Evolutionary conservation across 2,113 vertebrate species (phyloP), one percentile per base, ranked within the genome.

Genomic region (Suricata suricatta): DNA sequence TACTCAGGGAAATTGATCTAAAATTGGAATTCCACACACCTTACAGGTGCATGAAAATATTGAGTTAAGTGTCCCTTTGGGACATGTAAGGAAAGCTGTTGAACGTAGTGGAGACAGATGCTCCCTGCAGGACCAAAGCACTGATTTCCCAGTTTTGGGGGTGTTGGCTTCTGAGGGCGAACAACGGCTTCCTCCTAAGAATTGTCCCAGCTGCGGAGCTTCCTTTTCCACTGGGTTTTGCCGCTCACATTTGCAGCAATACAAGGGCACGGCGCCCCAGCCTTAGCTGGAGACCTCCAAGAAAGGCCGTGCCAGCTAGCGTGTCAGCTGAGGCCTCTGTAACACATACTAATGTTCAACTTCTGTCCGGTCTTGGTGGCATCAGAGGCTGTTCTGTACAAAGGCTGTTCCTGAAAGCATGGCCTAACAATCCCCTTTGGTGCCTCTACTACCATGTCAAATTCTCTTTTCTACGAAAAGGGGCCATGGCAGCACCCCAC

Each of bases 191-290:
- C 72, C 13, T 57, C 12, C 52, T 21, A 35, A 88, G 17, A 41
- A 13, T 15, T 74, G 4, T 44, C 3, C 23, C 76, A 25, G 8
- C 4, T 33, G 23, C 60, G n/a, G 57, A n/a, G 4, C 44, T 85
- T 77, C 44, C 44, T 54, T n/a, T 57, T 8, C 21, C 13, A 35
- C 38, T 21, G 8, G 29, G 1, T n/a, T 35, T 29, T 47, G 2
- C 7, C 76, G 16, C 52, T 14, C n/a, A n/a, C 31, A 3, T 60
- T 50, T 35, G 35, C 33, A 16, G 5, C 38, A 35, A 44, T 15
- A 16, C 2, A 38, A 52, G 16, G 21, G 0, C 3, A 11, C 0
- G n/a, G 19, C 38, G 9, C 10, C 1, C 12, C 66, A 33, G 6
- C 12, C 47, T 69, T 9, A 16, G 7, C 2, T 11, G 31, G 12